Percentiles rank a stretch among this genome's conserved stretches.
phyloP scores from a whole-genome alignment of 2,113 vertebrate species.

The Mus spicilegus region DNA sequence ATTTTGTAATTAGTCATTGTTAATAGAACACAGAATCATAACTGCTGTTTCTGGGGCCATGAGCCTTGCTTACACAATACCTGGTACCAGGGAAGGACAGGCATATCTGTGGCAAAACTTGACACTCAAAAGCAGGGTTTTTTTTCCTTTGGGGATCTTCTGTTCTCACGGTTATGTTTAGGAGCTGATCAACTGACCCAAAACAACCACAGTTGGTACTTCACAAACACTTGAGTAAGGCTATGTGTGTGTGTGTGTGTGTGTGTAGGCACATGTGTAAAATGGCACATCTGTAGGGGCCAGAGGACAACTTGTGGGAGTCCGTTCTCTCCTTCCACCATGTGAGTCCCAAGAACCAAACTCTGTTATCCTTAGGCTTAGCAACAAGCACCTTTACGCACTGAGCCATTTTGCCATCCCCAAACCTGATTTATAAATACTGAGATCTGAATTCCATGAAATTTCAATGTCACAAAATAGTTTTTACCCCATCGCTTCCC shows the following conservation, averaged over 20 bases:
- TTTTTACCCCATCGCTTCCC: background rate
- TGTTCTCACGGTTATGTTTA: background rate
- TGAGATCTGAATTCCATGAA: background rate
- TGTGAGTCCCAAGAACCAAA: background rate
- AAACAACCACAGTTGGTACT: background rate
- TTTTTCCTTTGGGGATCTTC: background rate
- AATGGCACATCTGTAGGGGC: background rate
- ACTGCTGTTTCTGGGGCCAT: background rate
- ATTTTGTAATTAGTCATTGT: conserved; percentile 32
- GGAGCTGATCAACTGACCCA: background rate
- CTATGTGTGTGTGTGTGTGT: background rate
- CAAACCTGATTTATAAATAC: background rate
- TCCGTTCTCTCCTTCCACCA: background rate
- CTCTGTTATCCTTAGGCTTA: background rate
- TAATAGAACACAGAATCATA: background rate
- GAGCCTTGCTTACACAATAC: background rate
- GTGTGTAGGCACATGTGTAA: background rate
- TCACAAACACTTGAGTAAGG: background rate
- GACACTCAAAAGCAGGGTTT: background rate
- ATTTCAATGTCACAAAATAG: background rate
- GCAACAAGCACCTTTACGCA: background rate
- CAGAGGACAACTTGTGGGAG: background rate
- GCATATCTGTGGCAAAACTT: background rate
- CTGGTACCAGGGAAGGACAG: background rate
- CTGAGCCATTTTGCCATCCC: background rate